Percentiles rank a stretch among this genome's conserved stretches.
Evolutionary conservation across 2,113 vertebrate species (phyloP).

Genomic region (Romanogobio albipinnatus): DNA sequence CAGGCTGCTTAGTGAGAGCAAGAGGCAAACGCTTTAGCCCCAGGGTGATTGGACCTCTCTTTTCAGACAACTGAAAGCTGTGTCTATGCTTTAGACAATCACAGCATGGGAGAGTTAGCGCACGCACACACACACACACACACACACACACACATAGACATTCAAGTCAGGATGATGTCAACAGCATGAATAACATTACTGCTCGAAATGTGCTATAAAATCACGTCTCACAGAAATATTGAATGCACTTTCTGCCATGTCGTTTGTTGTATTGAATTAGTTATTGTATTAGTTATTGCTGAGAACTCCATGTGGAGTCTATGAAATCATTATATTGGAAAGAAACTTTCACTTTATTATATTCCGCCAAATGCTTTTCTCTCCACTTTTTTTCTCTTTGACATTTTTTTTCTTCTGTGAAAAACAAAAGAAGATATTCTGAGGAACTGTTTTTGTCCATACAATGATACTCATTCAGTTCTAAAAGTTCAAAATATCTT

Average conservation of each 20-base stretch:
- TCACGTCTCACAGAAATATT: neutral
- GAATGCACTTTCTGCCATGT: conserved; percentile 3
- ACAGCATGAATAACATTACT: neutral
- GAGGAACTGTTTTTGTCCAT: neutral
- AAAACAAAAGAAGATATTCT: neutral
- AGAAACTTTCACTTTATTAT: conserved; percentile 29
- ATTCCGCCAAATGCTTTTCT: conserved; percentile 35
- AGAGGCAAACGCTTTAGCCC: conserved; percentile 57
- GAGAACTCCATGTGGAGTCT: conserved; percentile 33
- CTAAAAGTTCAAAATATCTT: too few species aligned
- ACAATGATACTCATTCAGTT: neutral
- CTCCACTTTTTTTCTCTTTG: conserved; percentile 34
- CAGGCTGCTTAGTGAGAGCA: conserved; percentile 34
- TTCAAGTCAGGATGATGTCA: neutral
- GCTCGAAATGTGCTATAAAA: neutral
- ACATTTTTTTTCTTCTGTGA: conserved; percentile 17
- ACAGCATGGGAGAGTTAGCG: conserved; percentile 37
- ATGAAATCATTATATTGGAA: conserved; percentile 48
- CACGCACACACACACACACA: too few species aligned
- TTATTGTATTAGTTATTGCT: neutral
- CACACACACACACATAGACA: neutral
- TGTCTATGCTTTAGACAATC: conserved; percentile 44
- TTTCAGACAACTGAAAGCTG: conserved; percentile 52
- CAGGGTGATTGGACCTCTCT: conserved; percentile 43
- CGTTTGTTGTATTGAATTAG: neutral